A percentile compares a stretch with the other conserved stretches of the same genome.
These are phyloP conservation scores for Circaetus cinerascens DNA, from an alignment of 2,113 vertebrate genomes.

Conservation along the genomic window DNA sequence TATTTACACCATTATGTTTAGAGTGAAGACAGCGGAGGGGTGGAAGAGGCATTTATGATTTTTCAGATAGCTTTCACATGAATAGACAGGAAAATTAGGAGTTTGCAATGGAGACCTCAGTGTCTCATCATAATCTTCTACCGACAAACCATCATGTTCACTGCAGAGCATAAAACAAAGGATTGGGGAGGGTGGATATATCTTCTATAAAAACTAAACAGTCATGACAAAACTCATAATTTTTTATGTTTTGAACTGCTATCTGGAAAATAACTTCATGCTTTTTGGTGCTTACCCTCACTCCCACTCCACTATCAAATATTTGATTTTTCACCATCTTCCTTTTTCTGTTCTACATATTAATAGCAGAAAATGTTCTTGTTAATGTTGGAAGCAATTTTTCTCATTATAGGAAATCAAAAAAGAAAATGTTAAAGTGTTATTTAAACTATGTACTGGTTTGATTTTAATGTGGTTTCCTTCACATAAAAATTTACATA, in stretches of 20 bases:
- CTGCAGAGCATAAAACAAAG: not conserved
- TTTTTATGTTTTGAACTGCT: not conserved
- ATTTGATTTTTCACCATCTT: not conserved
- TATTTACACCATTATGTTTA: not conserved
- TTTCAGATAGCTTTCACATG: not conserved
- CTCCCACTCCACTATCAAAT: not conserved
- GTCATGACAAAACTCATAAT: fast-evolving
- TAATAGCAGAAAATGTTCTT: not conserved
- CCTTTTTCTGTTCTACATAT: not conserved
- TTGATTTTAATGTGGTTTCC: not conserved
- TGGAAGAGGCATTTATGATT: not conserved
- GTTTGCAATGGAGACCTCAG: not conserved
- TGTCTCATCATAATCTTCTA: not conserved
- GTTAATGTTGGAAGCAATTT: not conserved
- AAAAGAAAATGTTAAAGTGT: not conserved
- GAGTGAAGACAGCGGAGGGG: not conserved
- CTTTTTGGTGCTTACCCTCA: not conserved
- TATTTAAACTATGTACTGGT: not conserved
- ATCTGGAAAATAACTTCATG: not conserved
- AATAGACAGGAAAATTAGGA: not conserved
- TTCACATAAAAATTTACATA: not conserved
- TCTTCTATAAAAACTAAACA: not conserved
- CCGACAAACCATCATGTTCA: not conserved
- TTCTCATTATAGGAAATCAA: not conserved
- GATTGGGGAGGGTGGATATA: not conserved